Evolutionary conservation across 2,113 vertebrate species (phyloP), one percentile per base, ranked within the genome.

Genomic region (Ctenomys sociabilis): DNA sequence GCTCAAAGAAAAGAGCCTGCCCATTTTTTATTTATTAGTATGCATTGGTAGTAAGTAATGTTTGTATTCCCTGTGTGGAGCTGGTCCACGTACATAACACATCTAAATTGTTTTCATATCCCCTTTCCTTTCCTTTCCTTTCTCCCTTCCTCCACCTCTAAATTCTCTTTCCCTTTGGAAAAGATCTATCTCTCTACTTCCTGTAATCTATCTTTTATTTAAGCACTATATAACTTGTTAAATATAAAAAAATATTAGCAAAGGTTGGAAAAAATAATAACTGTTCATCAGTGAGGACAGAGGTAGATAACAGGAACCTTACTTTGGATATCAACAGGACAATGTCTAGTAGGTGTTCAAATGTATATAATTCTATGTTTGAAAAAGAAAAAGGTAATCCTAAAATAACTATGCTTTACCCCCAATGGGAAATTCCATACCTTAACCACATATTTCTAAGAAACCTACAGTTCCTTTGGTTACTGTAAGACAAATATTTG

Each of bases 381-480:
- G 37, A 49, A 77, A 28, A 86, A 84, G 73, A 16, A 52, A 16
- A 84, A 64, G 64, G 35, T 40, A 78, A 26, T 63, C 5, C 22
- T 78, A 83, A 94, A 92, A 94, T 35, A 90, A 26, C 22, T 85
- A 0, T 89, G 9, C 16, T 73, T 94, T 89, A 75, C 35, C 11
- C 85, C n/a, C 22, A 32, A 0, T 88, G 32, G 45, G 28, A 85
- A 85, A 16, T 81, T 89, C 22, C 26, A 35, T 43, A 80, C 12
- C 32, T 85, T 32, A 66, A 19, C 54, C 19, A 12, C 19, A 54
- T 19, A 32, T 91, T 70, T n/a, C 35, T 84, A 35, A 21, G 26
- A 52, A 68, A 75, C 30, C n/a, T 91, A 14, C 11, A 54, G 43
- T 26, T 70, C 35, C 35, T 63, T 54, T 85, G 14, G 9, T 75